These are phyloP conservation scores for Melangyna quadrimaculata DNA, from an alignment of 2,888 invertebrate species.

Conservation along the genomic window DNA sequence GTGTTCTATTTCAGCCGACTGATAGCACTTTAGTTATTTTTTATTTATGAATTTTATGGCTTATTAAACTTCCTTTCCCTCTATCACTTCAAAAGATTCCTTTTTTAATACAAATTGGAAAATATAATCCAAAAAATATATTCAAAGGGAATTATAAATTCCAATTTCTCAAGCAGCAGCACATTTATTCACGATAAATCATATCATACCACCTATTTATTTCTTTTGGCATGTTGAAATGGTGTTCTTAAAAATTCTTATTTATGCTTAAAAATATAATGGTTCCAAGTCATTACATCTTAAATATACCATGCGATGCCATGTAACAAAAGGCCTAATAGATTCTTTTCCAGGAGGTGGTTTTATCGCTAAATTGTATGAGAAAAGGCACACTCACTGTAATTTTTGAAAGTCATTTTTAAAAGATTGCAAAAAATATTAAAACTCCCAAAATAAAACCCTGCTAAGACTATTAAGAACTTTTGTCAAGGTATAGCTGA, in stretches of 20 bases:
- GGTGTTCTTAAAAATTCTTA: neutral
- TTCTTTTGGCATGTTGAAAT: neutral
- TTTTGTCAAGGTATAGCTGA: neutral
- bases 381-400: neutral
- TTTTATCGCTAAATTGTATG: neutral
- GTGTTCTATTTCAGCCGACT: too few relatives aligned
- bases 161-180: slow-evolving; percentile 30
- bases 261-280: slow-evolving; percentile 19
- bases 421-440: neutral
- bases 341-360: neutral
- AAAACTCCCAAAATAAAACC: neutral
- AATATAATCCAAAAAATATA: neutral
- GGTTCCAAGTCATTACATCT: slow-evolving; percentile 9
- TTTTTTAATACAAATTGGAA: neutral
- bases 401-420: neutral
- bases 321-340: neutral
- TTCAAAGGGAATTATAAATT: slow-evolving; percentile 49
- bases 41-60: neutral
- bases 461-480: neutral
- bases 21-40: too few relatives aligned
- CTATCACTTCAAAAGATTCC: neutral
- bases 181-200: slow-evolving; percentile 55
- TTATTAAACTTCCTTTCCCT: neutral
- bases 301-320: neutral
- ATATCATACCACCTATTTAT: too few relatives aligned